Evolutionary conservation across 2,888 invertebrate genomes (phyloP).

Genomic region (Tigriopus californicus): DNA sequence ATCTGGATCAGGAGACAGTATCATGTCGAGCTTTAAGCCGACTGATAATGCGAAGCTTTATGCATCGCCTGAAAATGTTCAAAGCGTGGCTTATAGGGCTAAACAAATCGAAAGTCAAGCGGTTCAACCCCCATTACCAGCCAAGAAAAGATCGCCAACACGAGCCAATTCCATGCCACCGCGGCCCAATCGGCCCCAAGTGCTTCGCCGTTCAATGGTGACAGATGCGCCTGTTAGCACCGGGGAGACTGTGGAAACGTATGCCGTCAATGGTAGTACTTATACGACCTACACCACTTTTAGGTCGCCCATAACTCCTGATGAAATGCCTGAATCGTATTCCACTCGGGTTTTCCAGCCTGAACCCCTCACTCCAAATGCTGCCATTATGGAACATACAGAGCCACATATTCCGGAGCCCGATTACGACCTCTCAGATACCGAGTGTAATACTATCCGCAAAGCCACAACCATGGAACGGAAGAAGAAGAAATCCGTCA

Average conservation of each 20-base stretch:
- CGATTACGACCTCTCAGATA: conserved; percentile 51
- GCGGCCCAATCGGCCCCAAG: conserved; percentile 14
- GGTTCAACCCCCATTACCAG: neutral
- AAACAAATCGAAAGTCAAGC: neutral
- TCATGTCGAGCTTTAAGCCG: conserved; percentile 64
- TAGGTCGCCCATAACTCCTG: conserved; percentile 21
- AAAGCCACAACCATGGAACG: conserved; percentile 38
- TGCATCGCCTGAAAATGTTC: conserved; percentile 69
- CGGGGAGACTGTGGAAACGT: conserved; percentile 15
- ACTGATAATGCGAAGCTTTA: conserved; percentile 64
- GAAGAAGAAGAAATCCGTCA: conserved; percentile 34
- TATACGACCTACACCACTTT: conserved; percentile 22
- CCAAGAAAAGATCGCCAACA: conserved; percentile 14
- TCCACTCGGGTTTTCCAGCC: neutral
- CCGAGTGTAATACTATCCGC: conserved; percentile 11
- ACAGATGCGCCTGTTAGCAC: neutral
- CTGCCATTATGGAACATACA: conserved; percentile 25
- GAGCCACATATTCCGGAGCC: conserved; percentile 71
- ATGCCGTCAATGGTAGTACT: conserved; percentile 18
- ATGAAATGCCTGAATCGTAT: neutral
- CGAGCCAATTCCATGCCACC: conserved; percentile 18
- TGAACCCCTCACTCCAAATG: conserved; percentile 6
- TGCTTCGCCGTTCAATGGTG: neutral
- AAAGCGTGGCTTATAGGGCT: conserved; percentile 40
- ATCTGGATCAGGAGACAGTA: neutral